Evolutionary conservation across 2,888 invertebrate species (phyloP), one percentile per base, ranked within the genome.

Genomic region (Cephus sareptanus): DNA sequence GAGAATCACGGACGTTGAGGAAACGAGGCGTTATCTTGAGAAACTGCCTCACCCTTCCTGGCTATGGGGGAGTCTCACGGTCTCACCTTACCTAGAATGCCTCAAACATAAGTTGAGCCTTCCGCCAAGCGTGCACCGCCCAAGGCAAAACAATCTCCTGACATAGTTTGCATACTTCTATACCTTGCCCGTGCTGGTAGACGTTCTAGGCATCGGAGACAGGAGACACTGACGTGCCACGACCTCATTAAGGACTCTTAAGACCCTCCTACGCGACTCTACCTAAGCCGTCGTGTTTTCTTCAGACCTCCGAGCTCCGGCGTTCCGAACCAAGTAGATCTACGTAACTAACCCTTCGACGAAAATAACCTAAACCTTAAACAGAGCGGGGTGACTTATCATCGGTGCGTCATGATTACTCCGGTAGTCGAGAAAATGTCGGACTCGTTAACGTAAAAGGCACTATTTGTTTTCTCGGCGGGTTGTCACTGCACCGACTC

Each of bases 141-240:
- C 13, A 4, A n/a, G 71, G 30, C 12, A 68, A 68, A 74, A 30
- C 34, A 78, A 40, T 77, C 80, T 79, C 76, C 75, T 76, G 76
- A 81, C 83, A 87, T 86, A 86, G 85, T 86, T 86, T 79, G 87
- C 87, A 81, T 87, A 83, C 83, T 84, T 85, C 79, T 80, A 81
- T 83, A 82, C 80, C 33, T 31, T 80, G 78, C 74, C 75, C 77
- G 80, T 23, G 9, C 56, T 23, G 56, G 56, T 56, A 56, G 56
- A 30, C 40, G 73, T 11, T 70, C 75, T 79, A 75, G 81, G 81
- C 82, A 85, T 83, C 81, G 69, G 82, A 82, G 81, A 79, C 81
- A 78, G 79, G 76, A 79, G 81, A 79, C 81, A 74, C 73, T 77
- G 79, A 81, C 83, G 82, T 80, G 82, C 83, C 82, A 80, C 82